A percentile compares a stretch with the other conserved stretches of the same genome.
Evolutionary conservation across 2,888 invertebrate genomes (phyloP).

Genomic region (Lepidocyrtinus sp.): DNA sequence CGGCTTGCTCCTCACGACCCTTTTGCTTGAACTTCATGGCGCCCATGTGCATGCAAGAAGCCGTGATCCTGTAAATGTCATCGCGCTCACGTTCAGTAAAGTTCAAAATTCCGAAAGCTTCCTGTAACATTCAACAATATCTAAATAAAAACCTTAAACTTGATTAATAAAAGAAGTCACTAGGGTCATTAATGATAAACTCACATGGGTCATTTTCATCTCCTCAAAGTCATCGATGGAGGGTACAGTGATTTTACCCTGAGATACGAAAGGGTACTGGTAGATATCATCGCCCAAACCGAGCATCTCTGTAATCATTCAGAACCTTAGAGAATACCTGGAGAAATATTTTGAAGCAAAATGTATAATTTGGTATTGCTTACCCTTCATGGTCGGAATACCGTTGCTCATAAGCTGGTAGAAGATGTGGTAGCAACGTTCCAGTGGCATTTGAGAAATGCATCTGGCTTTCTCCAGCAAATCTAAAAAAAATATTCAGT

Average conservation of each 20-base stretch:
- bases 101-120: slow-evolving; percentile 76
- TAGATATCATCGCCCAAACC: slow-evolving; percentile 82
- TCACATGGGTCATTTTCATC: slow-evolving; percentile 90
- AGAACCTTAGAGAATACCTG: background rate
- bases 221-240: slow-evolving; percentile 97
- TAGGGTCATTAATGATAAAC: too few relatives aligned
- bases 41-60: slow-evolving; percentile 70
- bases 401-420: slow-evolving; percentile 74
- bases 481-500: slow-evolving; percentile 77
- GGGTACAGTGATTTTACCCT: slow-evolving; percentile 97
- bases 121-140: too few relatives aligned
- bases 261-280: slow-evolving; percentile 94
- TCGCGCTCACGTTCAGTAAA: slow-evolving; percentile 75
- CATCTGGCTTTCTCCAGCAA: slow-evolving; percentile 99
- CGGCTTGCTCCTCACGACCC: slow-evolving; percentile 72
- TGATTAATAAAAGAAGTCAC: too few relatives aligned
- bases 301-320: slow-evolving; percentile 61
- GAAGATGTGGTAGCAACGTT: slow-evolving; percentile 82
- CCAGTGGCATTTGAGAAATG: slow-evolving; percentile 97
- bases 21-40: slow-evolving; percentile 79
- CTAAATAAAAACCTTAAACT: too few relatives aligned
- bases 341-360: background rate
- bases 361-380: background rate
- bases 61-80: slow-evolving; percentile 71
- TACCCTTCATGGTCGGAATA: slow-evolving; percentile 56